Evolutionary conservation across 1,140 invertebrate genomes (phyloP).

Genomic region (Drosophila micromelanica): DNA sequence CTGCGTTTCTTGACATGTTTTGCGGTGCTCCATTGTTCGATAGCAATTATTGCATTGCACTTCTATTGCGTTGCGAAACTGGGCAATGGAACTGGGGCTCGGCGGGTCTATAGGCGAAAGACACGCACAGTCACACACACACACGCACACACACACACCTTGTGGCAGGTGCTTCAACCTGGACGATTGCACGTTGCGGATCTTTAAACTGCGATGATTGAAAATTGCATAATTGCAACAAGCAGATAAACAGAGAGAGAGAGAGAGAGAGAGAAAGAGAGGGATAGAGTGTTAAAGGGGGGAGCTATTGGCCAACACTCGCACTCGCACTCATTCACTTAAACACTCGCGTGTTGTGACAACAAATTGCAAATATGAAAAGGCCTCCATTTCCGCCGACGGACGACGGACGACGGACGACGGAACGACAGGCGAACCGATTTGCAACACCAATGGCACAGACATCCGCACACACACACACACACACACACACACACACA

Average conservation of each 20-base stretch:
- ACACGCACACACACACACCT: constrained; percentile 16
- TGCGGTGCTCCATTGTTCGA: constrained; percentile 65
- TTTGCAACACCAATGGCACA: constrained; percentile 28
- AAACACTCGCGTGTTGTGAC: constrained; percentile 51
- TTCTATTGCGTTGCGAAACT: constrained; percentile 62
- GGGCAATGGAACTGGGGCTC: constrained; percentile 27
- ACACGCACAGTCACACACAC: not conserved
- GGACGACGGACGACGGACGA: constrained; percentile 15
- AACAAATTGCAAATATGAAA: constrained; percentile 56
- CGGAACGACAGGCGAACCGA: constrained; percentile 4
- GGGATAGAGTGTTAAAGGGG: not conserved
- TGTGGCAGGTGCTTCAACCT: constrained; percentile 73
- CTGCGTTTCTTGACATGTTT: constrained; percentile 6
- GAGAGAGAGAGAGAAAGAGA: constrained; percentile 1
- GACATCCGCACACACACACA: constrained; percentile 41
- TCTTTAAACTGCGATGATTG: constrained; percentile 78
- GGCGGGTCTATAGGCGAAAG: constrained; percentile 7
- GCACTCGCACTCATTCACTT: constrained; percentile 21
- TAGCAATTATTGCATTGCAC: constrained; percentile 75
- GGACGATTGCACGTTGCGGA: constrained; percentile 65
- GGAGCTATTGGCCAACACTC: not conserved
- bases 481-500: constrained; percentile 10
- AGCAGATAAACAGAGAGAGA: constrained; percentile 18
- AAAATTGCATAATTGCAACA: constrained; percentile 80
- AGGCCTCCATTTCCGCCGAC: constrained; percentile 58